Evolutionary conservation across 2,888 invertebrate species (phyloP).

Genomic region (Hirtodrosophila cameraria): DNA sequence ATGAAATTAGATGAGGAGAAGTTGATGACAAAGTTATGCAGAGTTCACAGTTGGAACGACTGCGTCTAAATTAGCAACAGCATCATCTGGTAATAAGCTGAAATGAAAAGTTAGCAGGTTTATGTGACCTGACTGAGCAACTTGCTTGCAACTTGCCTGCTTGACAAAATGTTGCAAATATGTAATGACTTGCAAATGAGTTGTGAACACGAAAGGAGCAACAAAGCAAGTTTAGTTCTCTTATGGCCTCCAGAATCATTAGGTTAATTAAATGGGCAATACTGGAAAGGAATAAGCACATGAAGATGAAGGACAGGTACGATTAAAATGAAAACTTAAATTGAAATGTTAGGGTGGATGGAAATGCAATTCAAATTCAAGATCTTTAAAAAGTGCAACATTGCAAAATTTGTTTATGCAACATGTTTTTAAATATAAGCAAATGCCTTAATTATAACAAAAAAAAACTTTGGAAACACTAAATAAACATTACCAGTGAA

Average conservation of each 20-base stretch:
- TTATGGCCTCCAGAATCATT: conserved; percentile 43
- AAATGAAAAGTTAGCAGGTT: conserved; percentile 54
- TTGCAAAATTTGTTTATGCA: no score
- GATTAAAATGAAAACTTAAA: not conserved
- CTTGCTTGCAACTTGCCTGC: conserved; percentile 41
- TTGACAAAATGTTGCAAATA: conserved; percentile 59
- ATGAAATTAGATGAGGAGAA: conserved; percentile 60
- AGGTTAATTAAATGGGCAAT: conserved; percentile 54
- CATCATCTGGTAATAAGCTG: conserved; percentile 51
- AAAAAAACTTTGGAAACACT: no score
- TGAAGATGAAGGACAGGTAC: no score
- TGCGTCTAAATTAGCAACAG: conserved; percentile 28
- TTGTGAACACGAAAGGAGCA: conserved; percentile 40
- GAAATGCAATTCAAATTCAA: conserved; percentile 1
- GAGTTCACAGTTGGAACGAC: conserved; percentile 3
- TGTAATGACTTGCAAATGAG: conserved; percentile 70
- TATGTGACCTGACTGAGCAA: conserved; percentile 60
- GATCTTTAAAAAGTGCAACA: no score
- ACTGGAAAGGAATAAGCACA: conserved; percentile 11
- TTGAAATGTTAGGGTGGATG: no score
- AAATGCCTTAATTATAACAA: no score
- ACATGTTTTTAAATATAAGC: no score
- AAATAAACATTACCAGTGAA: no score
- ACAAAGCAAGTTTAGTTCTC: no score
- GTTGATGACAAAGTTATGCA: not conserved